Evolutionary conservation across 2,888 invertebrate genomes (phyloP), one percentile per base, ranked within the genome.

Genomic region (Athetis lepigone): DNA sequence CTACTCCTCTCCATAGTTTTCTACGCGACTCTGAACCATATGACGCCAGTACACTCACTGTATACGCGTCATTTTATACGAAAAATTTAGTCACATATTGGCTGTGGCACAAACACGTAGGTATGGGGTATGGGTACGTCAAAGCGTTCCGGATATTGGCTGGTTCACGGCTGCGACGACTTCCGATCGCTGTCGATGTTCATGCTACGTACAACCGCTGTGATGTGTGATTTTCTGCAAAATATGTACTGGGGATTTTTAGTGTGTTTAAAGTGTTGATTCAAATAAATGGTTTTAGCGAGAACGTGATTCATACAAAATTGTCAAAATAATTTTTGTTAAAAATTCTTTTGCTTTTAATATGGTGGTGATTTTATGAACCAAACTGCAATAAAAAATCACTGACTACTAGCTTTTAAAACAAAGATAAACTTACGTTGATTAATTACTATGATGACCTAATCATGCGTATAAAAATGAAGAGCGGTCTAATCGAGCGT

Each of bases 91-190:
- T 21, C 33, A 51, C 21, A 43, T 56, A 49, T 45, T 49, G 37
- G 9, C 37, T 45, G 36, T 18, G 11, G 19, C 23, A 40, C 27
- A 55, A 58, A 71, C 27, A 72, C 23, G 33, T 13, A 19, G 33
- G 13, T 27, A 5, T 8, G 4, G 33, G 5, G 18, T 23, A 7
- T 23, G 11, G 6, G 19, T 33, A 39, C 19, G 46, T 77, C 79
- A 81, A 76, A 79, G 77, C 81, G 70, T 58, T 46, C 79, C 85
- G 89, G 89, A 89, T 88, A 89, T 89, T 88, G 85, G 86, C 83
- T 80, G 85, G 88, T 82, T 88, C 85, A 84, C 81, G 85, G 84
- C 79, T 78, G 85, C 84, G 88, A 88, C 84, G 82, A 86, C 82
- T 86, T 86, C 88, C 88, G 86, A 75, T 77, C 60, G 66, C 72